phyloP scores from a whole-genome alignment of 2,888 invertebrate genomes.

The Brenthis daphne region DNA sequence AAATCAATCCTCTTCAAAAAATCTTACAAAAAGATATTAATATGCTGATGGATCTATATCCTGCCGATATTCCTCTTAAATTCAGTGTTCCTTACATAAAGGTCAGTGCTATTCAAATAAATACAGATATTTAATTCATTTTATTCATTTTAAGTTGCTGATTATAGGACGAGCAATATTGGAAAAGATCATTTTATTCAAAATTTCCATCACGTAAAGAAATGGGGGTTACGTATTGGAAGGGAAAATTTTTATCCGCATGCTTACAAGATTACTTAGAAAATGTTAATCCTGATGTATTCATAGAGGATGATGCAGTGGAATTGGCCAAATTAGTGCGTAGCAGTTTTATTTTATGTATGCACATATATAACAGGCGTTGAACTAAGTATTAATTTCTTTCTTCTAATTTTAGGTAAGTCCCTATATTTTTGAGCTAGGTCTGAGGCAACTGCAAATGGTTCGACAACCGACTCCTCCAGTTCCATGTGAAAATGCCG shows the following conservation, averaged over 20 bases:
- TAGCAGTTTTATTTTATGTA: background rate
- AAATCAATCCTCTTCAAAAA: slow-evolving; percentile 76
- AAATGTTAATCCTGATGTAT: slow-evolving; percentile 68
- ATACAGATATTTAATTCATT: background rate
- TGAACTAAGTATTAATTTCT: background rate
- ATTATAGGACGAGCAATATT: slow-evolving; percentile 83
- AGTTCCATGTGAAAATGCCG: slow-evolving; percentile 51
- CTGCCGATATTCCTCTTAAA: slow-evolving; percentile 82
- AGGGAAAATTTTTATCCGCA: slow-evolving; percentile 78
- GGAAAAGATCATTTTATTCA: slow-evolving; percentile 79
- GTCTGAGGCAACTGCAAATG: slow-evolving; percentile 78
- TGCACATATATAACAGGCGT: background rate
- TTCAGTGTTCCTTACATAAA: slow-evolving; percentile 78
- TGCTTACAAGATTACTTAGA: slow-evolving; percentile 74
- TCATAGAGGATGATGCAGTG: slow-evolving; percentile 66
- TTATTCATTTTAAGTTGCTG: background rate
- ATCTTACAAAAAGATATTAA: slow-evolving; percentile 82
- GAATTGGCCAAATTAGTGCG: slow-evolving; percentile 65
- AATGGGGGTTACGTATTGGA: slow-evolving; percentile 81
- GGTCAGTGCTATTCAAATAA: slow-evolving; percentile 50
- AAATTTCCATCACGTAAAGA: slow-evolving; percentile 65
- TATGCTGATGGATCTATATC: slow-evolving; percentile 82
- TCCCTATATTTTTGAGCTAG: slow-evolving; percentile 77
- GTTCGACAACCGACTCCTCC: slow-evolving; percentile 75
- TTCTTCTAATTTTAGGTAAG: slow-evolving; percentile 58